Conservation (phyloP, 2,113 vertebrate species). For the Panthera tigris region DNA sequence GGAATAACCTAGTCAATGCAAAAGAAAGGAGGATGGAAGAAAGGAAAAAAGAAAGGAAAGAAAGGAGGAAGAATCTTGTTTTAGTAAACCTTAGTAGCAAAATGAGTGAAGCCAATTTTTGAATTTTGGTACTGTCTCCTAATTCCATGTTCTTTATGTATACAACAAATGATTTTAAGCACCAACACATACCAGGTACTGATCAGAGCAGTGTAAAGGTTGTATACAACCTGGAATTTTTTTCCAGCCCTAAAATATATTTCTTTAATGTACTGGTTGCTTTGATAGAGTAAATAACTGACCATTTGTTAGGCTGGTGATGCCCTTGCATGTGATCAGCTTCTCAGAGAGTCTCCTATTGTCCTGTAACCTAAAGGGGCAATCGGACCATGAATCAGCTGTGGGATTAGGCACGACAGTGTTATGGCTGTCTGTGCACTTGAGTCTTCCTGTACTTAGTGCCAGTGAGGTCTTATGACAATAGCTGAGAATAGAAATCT, state of each 20-base stretch:
- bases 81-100: conserved; percentile 27
- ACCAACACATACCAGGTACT: not conserved
- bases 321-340: not conserved
- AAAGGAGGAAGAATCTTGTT: not conserved
- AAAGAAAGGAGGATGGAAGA: not conserved
- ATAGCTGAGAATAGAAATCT: not conserved
- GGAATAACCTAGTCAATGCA: not conserved
- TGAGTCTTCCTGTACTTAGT: not conserved
- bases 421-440: not conserved
- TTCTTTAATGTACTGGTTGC: not conserved
- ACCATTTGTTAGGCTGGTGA: not conserved
- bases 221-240: not conserved
- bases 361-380: conserved; percentile 67
- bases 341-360: conserved; percentile 41
- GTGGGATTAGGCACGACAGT: not conserved
- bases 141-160: not conserved
- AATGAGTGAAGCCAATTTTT: not conserved
- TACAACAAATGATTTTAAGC: not conserved
- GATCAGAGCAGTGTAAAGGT: not conserved
- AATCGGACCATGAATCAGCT: not conserved
- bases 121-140: not conserved
- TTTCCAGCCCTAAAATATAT: not conserved
- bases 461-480: not conserved
- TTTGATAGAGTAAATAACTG: not conserved
- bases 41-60: not conserved